A percentile compares a stretch with the other conserved stretches of the same genome.
These are phyloP conservation scores for Lindbergichthys nudifrons DNA, from an alignment of 2,797 vertebrate genomes.

Conservation along the genomic window DNA sequence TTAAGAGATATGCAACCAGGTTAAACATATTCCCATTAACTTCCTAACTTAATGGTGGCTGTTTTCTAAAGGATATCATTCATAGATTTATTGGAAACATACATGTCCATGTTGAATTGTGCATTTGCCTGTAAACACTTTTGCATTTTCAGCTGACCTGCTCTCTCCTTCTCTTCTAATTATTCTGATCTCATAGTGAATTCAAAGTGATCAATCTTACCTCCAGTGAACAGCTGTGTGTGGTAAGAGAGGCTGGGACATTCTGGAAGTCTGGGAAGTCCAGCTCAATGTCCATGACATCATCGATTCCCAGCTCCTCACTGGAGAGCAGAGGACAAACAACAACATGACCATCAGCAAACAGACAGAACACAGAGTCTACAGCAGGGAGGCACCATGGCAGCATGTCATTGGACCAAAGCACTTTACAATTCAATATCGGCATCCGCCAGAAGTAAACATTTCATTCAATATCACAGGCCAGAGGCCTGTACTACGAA, in stretches of 20 bases:
- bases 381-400: background rate
- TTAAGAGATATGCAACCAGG: too few relatives aligned
- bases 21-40: background rate
- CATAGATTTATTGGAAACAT: too few relatives aligned
- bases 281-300: slow-evolving; percentile 91
- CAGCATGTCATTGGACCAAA: too few relatives aligned
- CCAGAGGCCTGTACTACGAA: too few relatives aligned
- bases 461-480: too few relatives aligned
- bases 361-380: background rate
- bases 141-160: too few relatives aligned
- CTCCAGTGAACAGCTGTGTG: slow-evolving; percentile 41
- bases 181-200: background rate
- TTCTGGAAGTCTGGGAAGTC: slow-evolving; percentile 73
- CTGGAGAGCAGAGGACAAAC: slow-evolving; percentile 65
- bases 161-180: background rate
- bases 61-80: too few relatives aligned
- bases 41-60: background rate
- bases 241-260: slow-evolving; percentile 2
- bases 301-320: slow-evolving; percentile 88
- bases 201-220: slow-evolving; percentile 49
- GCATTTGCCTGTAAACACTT: too few relatives aligned
- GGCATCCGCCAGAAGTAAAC: too few relatives aligned
- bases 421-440: too few relatives aligned
- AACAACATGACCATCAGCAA: background rate
- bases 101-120: too few relatives aligned